Base-by-base conservation (phyloP, 2,113 vertebrate genomes). In the Nyctibius bracteatus region DNA sequence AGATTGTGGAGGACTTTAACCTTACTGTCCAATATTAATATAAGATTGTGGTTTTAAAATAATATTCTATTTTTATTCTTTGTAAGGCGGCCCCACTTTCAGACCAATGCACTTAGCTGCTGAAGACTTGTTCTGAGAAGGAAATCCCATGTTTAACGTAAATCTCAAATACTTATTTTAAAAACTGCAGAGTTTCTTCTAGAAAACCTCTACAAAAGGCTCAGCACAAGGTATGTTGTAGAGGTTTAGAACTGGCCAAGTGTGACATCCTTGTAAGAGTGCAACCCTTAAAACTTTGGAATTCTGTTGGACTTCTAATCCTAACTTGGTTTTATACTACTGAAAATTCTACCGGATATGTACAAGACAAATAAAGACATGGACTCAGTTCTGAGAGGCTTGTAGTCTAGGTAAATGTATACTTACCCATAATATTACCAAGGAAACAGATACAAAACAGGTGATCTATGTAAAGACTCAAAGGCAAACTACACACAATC, bases 281-380 rank as follows among this genome's bases (percentile, higher is more conserved):
- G 7, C 25, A 88, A 25, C 4, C 25, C 18, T 44, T 66, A n/a
- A 44, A 72, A 86, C 25, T 83, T 51, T 18, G 21, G 15, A 19
- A 3, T 72, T 63, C 24, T 33, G 9, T 27, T 7, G 18, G 27
- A 72, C 10, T 75, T 71, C 13, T 57, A 28, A 16, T 54, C 19
- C 30, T 72, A 51, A 55, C 6, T 61, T 55, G 2, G 5, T 61
- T 86, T 79, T 72, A 21, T 16, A 20, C 25, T 65, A 61, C 3
- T 41, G 54, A 85, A 93, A 85, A 88, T 31, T 68, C 47, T 80
- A 65, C 20, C 6, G 7, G 30, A 24, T n/a, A 81, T 0, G 0
- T 12, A 43, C 0, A 0, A 90, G 15, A 65, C 11, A 81, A 78
- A 59, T n/a, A 43, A 61, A 85, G 27, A 68, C 15, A 65, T 1